A percentile compares a stretch with the other conserved stretches of the same genome.
Conservation (phyloP, 2,113 vertebrate genomes). For the Misgurnus anguillicaudatus region DNA sequence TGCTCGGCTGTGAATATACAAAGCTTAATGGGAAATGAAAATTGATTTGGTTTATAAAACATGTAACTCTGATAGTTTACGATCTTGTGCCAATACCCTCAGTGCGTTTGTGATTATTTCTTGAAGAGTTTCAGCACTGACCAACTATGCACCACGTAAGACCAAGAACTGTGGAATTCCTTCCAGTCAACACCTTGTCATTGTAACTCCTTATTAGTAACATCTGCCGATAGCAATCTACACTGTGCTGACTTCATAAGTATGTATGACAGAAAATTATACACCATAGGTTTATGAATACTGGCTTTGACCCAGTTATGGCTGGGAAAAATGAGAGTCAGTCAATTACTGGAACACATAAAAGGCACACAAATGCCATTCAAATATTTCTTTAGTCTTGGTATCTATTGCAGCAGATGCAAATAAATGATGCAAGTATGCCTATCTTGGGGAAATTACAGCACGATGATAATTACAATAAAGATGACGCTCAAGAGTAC, state of each 20-base stretch:
- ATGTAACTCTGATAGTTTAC: constrained; percentile 44
- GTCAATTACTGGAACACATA: constrained; percentile 7
- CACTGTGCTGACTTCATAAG: constrained; percentile 35
- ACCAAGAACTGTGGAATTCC: constrained; percentile 59
- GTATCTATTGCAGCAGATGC: constrained; percentile 22
- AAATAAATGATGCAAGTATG: constrained; percentile 34
- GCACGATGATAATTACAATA: constrained; percentile 15
- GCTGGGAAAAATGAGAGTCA: constrained; percentile 23
- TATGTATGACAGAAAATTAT: constrained; percentile 41
- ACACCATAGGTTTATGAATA: constrained; percentile 27
- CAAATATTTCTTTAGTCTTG: background rate
- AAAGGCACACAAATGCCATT: constrained; percentile 31
- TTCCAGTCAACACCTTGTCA: constrained; percentile 63
- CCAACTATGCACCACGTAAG: constrained; percentile 54
- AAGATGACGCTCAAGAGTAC: constrained; percentile 9
- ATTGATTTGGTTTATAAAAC: constrained; percentile 32
- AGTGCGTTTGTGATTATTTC: constrained; percentile 47
- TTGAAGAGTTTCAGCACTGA: constrained; percentile 49
- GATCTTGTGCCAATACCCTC: constrained; percentile 23
- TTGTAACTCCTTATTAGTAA: constrained; percentile 55
- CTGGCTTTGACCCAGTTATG: background rate
- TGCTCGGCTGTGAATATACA: background rate
- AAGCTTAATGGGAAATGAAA: background rate
- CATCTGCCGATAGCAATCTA: constrained; percentile 67
- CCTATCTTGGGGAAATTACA: constrained; percentile 23